A percentile compares a stretch with the other conserved stretches of the same genome.
Evolutionary conservation across 2,797 vertebrate species (phyloP).

Genomic region (Orientallactaga sibirica): DNA sequence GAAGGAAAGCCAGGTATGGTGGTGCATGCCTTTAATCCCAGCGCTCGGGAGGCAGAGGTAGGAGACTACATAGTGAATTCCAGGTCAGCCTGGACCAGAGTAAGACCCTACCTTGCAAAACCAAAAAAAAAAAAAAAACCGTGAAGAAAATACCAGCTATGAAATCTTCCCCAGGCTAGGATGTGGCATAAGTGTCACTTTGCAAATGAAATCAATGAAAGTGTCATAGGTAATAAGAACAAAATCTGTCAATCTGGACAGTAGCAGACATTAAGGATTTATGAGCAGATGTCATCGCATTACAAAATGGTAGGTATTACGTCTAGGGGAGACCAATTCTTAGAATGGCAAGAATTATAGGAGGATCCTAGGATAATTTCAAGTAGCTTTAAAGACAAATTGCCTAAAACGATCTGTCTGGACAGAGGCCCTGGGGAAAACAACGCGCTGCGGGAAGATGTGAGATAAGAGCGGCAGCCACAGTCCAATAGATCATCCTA

Average conservation of each 20-base stretch:
- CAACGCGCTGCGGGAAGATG: background rate
- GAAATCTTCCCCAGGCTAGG: slow-evolving; percentile 1
- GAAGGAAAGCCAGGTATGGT: no score
- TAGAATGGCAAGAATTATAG: background rate
- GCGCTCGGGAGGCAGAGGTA: no score
- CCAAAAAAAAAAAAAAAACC: no score
- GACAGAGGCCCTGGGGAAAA: background rate
- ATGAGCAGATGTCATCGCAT: slow-evolving; percentile 14
- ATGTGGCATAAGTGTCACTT: slow-evolving; percentile 55
- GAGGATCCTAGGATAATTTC: slow-evolving; percentile 2
- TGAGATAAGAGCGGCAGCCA: background rate
- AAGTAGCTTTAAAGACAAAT: slow-evolving; percentile 58
- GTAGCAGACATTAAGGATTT: slow-evolving; percentile 49
- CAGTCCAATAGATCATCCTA: background rate
- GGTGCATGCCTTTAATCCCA: no score
- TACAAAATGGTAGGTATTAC: background rate
- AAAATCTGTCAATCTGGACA: slow-evolving; percentile 54
- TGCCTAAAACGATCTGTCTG: slow-evolving; percentile 34
- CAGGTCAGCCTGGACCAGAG: no score
- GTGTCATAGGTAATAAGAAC: slow-evolving; percentile 41
- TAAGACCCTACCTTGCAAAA: no score
- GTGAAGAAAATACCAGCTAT: background rate
- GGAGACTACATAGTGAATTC: no score
- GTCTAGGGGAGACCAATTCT: background rate
- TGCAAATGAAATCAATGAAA: slow-evolving; percentile 63